Evolutionary conservation across 2,113 vertebrate genomes (phyloP), one percentile per base, ranked within the genome.

Genomic region (Morone chrysops): DNA sequence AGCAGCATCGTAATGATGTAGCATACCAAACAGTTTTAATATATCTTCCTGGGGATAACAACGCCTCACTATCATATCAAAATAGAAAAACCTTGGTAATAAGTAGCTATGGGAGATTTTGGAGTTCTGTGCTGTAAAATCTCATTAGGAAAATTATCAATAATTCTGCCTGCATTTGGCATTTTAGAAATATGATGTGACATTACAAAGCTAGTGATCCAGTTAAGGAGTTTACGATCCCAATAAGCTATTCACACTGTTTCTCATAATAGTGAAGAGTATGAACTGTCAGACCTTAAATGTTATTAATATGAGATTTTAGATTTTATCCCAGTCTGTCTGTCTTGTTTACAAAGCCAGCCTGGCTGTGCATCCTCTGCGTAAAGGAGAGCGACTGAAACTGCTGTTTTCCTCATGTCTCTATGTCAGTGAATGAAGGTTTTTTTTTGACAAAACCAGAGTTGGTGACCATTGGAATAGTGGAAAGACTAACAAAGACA

Each of bases 41-140:
- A 13, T 2, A 57, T 22, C 66, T 53, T 71, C 22, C 18, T 78
- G 38, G 11, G 40, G 60, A 78, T 70, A 84, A 71, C 18, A 51
- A 62, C 6, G 57, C 40, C 31, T 51, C 25, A 11, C 14, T 43
- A 38, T 60, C 41, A 48, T 6, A n/a, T 41, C 6, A 53, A n/a
- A 65, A 66, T 59, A 25, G 45, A 78, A 2, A 50, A 45, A 11
- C 40, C 31, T 36, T 70, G 12, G 43, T 22, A 31, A 81, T 62
- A 31, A 63, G 18, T 9, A 50, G 63, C 17, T 59, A 38, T 38
- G 56, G 31, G 62, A 18, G 9, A 50, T 20, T 62, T 62, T 31
- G 43, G 18, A 31, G 8, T 31, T 45, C 61, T 45, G 16, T 76
- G 40, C 12, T 7, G 53, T 45, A 6, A 53, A 31, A 43, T 40